These are phyloP conservation scores for Hyles vespertilio DNA, from an alignment of 1,140 invertebrate species.

Conservation along the genomic window DNA sequence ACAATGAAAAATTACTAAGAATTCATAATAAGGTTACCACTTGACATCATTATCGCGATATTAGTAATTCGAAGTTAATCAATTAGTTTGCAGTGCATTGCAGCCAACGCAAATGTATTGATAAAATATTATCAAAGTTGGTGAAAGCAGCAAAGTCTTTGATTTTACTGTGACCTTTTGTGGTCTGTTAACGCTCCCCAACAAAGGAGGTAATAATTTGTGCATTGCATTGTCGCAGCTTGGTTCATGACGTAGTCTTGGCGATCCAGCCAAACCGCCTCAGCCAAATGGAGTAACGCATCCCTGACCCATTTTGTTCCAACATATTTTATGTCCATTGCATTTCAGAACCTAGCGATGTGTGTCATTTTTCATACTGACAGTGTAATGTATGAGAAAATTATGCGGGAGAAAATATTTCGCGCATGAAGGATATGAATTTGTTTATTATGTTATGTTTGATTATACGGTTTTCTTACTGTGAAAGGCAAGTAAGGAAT, in stretches of 20 bases:
- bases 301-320: constrained; percentile 33
- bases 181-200: constrained; percentile 8
- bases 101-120: no score
- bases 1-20: no score
- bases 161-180: no score
- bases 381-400: background rate
- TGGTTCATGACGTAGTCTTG: constrained; percentile 18
- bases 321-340: constrained; percentile 5
- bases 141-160: no score
- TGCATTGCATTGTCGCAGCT: constrained; percentile 9
- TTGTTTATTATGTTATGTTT: background rate
- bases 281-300: constrained; percentile 37
- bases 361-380: no score
- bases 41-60: no score
- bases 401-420: background rate
- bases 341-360: background rate
- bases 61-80: no score
- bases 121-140: no score
- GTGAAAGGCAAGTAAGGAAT: no score
- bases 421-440: background rate
- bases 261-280: constrained; percentile 28
- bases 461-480: background rate
- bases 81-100: no score
- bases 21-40: no score
- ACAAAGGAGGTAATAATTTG: constrained; percentile 25